Base-by-base conservation (phyloP, 2,113 vertebrate species). In the Hucho hucho region DNA sequence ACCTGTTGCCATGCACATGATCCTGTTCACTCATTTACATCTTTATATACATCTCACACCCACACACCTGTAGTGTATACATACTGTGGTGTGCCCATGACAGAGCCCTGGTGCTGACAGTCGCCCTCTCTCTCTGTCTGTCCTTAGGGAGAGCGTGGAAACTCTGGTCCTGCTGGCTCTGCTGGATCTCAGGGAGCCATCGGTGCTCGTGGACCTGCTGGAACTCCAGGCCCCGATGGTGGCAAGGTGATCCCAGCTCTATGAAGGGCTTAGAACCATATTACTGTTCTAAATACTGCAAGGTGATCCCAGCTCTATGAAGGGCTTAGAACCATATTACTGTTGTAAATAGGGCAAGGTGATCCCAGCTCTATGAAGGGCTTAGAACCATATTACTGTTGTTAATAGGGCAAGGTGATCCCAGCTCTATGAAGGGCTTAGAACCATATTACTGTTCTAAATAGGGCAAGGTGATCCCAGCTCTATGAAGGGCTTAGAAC, bases 111-210 rank as follows among this genome's bases (percentile, higher is more conserved):
- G 56, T 26, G 7, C 2, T 65, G 22, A 63, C 6, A 12, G n/a
- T 7, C 24, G 1, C 37, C 67, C 53, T 63, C 47, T 71, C 6
- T 64, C 28, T 49, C 7, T 74, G 2, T 58, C 16, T 72, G 37
- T 90, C 69, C 87, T 2, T 64, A 99, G 97, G 98, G 98, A 80
- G 98, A 99, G 70, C 96, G 96, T 79, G 98, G 98, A 84, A 92
- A 87, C 72, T 93, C 96, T 3, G 98, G 98, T 37, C 91, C 92
- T 90, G 95, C 96, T 0, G 98, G 98, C 66, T 80, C 93, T 82
- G 14, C 79, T 72, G 98, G 98, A 72, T 75, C 96, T 76, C 72
- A 93, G 16, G 98, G 98, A 82, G 0, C 94, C 47, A 88, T 95
- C 66, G 98, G 98, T 87, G 14, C 85, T 85, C 95, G 98, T 90